A percentile compares a stretch with the other conserved stretches of the same genome.
Conservation (phyloP, 2,888 invertebrate genomes). For the Sialis lutaria region DNA sequence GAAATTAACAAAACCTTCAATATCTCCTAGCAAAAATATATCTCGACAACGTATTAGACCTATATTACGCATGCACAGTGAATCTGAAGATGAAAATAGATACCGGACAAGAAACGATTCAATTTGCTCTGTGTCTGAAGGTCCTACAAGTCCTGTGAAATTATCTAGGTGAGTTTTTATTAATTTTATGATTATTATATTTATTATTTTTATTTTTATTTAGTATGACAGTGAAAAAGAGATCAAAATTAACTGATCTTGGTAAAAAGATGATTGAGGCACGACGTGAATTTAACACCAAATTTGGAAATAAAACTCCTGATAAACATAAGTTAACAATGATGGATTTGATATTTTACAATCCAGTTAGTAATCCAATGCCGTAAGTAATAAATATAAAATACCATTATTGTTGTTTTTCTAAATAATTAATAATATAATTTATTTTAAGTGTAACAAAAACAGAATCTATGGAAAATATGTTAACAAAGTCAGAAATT, state of each 20-base stretch:
- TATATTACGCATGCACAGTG: slow-evolving; percentile 45
- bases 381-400: slow-evolving; percentile 26
- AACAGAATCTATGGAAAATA: neutral
- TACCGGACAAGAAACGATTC: slow-evolving; percentile 25
- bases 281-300: slow-evolving; percentile 30
- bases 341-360: slow-evolving; percentile 85
- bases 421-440: neutral
- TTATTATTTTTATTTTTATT: slow-evolving; percentile 2
- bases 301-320: slow-evolving; percentile 31
- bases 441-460: neutral
- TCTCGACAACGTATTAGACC: slow-evolving; percentile 33
- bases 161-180: neutral
- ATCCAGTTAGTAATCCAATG: slow-evolving; percentile 65
- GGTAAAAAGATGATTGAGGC: slow-evolving; percentile 33
- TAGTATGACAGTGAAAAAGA: slow-evolving; percentile 14
- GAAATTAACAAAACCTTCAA: neutral
- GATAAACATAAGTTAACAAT: slow-evolving; percentile 62
- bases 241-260: slow-evolving; percentile 26
- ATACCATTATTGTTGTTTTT: neutral
- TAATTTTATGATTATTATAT: slow-evolving; percentile 5
- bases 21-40: slow-evolving; percentile 16
- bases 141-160: neutral
- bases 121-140: slow-evolving; percentile 13
- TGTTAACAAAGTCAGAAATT: neutral
- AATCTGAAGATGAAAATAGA: slow-evolving; percentile 45